Evolutionary conservation across 2,797 vertebrate genomes (phyloP).

Genomic region (Coccyzus lansbergi): DNA sequence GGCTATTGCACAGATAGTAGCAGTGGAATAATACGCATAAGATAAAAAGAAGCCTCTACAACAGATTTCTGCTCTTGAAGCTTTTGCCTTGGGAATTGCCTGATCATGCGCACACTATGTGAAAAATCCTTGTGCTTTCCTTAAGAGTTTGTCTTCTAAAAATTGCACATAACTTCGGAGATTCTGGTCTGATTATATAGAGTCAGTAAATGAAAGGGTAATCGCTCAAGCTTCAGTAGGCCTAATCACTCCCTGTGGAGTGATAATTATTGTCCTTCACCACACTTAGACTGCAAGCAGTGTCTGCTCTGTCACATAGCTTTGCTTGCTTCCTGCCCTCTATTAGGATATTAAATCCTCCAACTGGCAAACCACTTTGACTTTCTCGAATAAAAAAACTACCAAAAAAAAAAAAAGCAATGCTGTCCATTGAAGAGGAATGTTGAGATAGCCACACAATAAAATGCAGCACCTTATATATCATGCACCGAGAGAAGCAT

Average conservation of each 20-base stretch:
- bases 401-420: background rate
- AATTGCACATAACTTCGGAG: slow-evolving; percentile 15
- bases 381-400: background rate
- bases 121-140: background rate
- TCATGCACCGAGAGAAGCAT: background rate
- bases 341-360: slow-evolving; percentile 42
- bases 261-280: slow-evolving; percentile 59
- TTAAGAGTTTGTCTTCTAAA: slow-evolving; percentile 8
- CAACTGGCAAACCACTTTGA: background rate
- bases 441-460: background rate
- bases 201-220: slow-evolving; percentile 50
- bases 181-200: slow-evolving; percentile 42
- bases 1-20: background rate
- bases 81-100: background rate
- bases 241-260: slow-evolving; percentile 58
- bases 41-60: background rate
- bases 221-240: slow-evolving; percentile 57
- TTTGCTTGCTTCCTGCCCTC: slow-evolving; percentile 47
- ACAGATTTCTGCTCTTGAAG: background rate
- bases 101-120: accelerated
- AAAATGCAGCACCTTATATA: slow-evolving; percentile 8
- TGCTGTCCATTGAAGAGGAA: background rate
- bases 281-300: background rate
- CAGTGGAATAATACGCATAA: background rate
- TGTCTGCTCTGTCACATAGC: slow-evolving; percentile 45